phyloP scores from a whole-genome alignment of 2,888 invertebrate genomes.

The Leucophenga maculata region DNA sequence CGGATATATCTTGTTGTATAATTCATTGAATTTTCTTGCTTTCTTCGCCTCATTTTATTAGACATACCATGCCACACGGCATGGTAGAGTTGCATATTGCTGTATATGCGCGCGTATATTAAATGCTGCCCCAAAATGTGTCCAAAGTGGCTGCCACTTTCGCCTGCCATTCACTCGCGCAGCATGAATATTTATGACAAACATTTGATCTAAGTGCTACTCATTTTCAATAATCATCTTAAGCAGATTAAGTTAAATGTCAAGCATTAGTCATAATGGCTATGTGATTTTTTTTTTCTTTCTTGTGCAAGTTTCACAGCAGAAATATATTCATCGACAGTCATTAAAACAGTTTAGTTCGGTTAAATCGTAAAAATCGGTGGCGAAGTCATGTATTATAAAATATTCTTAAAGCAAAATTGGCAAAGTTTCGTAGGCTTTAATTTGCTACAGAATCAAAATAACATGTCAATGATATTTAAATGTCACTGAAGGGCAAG shows the following conservation, averaged over 20 bases:
- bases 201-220: slow-evolving; percentile 64
- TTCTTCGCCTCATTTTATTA: neutral
- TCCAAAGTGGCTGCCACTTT: slow-evolving; percentile 25
- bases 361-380: no score
- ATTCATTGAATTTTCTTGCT: slow-evolving; percentile 40
- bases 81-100: neutral
- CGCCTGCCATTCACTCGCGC: slow-evolving; percentile 30
- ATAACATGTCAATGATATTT: no score
- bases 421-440: no score
- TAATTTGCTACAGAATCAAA: no score
- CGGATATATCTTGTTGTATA: neutral
- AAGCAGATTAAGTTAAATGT: slow-evolving; percentile 65
- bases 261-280: slow-evolving; percentile 63
- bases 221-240: slow-evolving; percentile 64
- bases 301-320: slow-evolving; percentile 46
- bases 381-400: no score
- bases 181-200: slow-evolving; percentile 66
- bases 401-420: no score
- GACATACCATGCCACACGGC: neutral
- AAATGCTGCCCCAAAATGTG: slow-evolving; percentile 2
- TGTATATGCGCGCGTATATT: neutral
- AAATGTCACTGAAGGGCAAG: no score
- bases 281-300: slow-evolving; percentile 46
- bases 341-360: no score
- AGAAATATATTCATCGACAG: no score